Evolutionary conservation across 2,113 vertebrate species (phyloP).

Genomic region (Pteronura brasiliensis): DNA sequence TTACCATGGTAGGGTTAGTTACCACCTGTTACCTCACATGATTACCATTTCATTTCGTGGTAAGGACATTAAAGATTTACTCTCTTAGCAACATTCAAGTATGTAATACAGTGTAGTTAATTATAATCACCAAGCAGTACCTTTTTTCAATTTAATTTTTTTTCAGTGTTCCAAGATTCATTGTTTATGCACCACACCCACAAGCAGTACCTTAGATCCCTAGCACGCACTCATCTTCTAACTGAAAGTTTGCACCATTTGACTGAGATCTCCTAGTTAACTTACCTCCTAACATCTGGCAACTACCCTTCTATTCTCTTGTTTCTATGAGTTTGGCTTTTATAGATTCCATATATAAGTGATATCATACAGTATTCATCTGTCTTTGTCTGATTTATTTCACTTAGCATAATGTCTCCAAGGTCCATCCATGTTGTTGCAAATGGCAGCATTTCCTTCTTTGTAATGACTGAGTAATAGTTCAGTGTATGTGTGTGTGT

Average conservation of each 20-base stretch:
- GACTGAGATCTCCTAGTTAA: neutral
- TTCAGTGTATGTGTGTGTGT: neutral
- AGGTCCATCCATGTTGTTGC: neutral
- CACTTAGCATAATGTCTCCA: neutral
- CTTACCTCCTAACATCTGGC: neutral
- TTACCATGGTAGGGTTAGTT: neutral
- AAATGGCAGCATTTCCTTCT: neutral
- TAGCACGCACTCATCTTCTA: neutral
- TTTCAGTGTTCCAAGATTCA: too few species aligned
- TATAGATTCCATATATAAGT: neutral
- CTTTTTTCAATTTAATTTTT: neutral
- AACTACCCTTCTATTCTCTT: neutral
- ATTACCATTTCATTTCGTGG: neutral
- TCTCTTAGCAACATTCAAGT: neutral
- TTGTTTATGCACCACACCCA: too few species aligned
- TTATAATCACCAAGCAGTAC: neutral
- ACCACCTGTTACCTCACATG: neutral
- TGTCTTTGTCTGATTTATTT: neutral
- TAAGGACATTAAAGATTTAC: neutral
- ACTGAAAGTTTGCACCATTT: neutral
- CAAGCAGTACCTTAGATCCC: neutral
- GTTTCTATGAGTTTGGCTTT: neutral
- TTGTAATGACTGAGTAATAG: neutral
- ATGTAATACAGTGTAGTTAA: neutral
- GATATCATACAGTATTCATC: neutral